Evolutionary conservation across 2,797 vertebrate genomes (phyloP).

Genomic region (Coregonus sp.): DNA sequence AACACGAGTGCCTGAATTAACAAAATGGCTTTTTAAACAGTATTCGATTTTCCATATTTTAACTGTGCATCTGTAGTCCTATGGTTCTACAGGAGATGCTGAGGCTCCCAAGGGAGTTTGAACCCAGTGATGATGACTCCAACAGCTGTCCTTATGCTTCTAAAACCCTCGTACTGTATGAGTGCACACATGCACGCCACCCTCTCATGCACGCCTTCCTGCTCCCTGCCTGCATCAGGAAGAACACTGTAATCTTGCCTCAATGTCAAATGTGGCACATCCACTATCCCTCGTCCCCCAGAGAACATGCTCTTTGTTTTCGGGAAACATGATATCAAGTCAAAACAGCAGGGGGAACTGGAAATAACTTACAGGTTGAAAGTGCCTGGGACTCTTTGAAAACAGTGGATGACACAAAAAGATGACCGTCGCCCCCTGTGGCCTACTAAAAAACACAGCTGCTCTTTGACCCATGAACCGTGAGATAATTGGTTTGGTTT

Average conservation of each 20-base stretch:
- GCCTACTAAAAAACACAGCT: conserved; percentile 51
- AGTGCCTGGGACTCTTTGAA: conserved; percentile 49
- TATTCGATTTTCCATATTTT: background rate
- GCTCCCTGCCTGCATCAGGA: conserved; percentile 37
- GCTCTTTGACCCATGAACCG: conserved; percentile 42
- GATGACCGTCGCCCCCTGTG: conserved; percentile 34
- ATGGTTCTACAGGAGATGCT: conserved; percentile 39
- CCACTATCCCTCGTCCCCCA: conserved; percentile 36
- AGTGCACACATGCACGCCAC: conserved; percentile 44
- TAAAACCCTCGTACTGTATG: conserved; percentile 46
- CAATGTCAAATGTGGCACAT: conserved; percentile 59
- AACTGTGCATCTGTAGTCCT: conserved; percentile 25
- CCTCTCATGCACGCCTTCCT: conserved; percentile 50
- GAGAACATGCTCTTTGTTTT: conserved; percentile 47
- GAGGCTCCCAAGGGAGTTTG: conserved; percentile 35
- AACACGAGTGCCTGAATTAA: background rate
- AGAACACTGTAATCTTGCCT: conserved; percentile 61
- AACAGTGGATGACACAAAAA: conserved; percentile 47
- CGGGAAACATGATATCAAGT: conserved; percentile 63
- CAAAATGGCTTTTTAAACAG: background rate
- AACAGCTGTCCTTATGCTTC: conserved; percentile 64
- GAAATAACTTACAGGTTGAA: conserved; percentile 60
- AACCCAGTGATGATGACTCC: conserved; percentile 62
- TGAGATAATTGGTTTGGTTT: conserved; percentile 61
- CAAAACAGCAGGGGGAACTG: conserved; percentile 58